phyloP scores from a whole-genome alignment of 2,797 vertebrate species.

The Neosalanx taihuensis region DNA sequence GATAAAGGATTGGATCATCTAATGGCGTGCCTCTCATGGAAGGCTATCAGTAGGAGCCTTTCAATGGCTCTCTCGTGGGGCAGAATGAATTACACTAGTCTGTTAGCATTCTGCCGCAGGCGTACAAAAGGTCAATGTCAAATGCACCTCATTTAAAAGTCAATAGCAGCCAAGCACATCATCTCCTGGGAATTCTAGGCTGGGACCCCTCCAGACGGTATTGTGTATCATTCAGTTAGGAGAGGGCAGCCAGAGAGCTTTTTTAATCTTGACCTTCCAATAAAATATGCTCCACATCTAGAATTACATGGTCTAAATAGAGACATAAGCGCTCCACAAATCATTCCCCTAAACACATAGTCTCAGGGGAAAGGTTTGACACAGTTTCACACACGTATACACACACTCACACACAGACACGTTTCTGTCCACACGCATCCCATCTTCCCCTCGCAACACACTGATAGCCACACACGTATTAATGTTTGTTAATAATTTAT shows the following conservation, averaged over 20 bases:
- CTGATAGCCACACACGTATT: conserved; percentile 29
- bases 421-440: no score
- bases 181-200: conserved; percentile 74
- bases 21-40: conserved; percentile 59
- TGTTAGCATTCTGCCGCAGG: conserved; percentile 73
- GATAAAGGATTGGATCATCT: conserved; percentile 67
- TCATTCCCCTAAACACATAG: conserved; percentile 49
- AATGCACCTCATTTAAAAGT: conserved; percentile 79
- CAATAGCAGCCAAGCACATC: conserved; percentile 74
- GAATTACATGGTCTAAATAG: conserved; percentile 73
- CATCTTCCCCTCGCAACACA: no score
- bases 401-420: background rate
- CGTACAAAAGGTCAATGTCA: conserved; percentile 77
- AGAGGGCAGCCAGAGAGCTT: conserved; percentile 69
- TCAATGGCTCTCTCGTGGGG: conserved; percentile 53
- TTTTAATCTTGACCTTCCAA: conserved; percentile 77
- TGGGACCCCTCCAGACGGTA: conserved; percentile 66
- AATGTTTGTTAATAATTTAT: conserved; percentile 25
- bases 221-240: conserved; percentile 72
- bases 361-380: conserved; percentile 61
- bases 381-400: conserved; percentile 35
- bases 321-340: conserved; percentile 73
- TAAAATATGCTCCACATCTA: conserved; percentile 74
- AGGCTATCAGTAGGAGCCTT: conserved; percentile 57
- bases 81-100: conserved; percentile 71